phyloP scores from a whole-genome alignment of 1,140 invertebrate genomes.

The Dinoponera quadriceps region DNA sequence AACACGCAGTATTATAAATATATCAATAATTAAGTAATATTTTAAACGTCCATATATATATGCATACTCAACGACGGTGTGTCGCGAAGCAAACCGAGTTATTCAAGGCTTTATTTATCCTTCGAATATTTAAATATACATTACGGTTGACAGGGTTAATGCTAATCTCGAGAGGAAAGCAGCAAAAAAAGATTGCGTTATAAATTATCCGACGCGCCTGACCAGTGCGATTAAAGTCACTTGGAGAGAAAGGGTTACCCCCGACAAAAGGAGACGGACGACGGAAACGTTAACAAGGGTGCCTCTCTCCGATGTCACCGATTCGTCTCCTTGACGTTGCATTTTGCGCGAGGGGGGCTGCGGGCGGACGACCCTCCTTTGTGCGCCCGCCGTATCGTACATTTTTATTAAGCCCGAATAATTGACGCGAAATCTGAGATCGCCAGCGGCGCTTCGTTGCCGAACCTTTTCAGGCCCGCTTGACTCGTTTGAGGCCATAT shows the following conservation, averaged over 20 bases:
- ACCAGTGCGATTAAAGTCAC: slow-evolving; percentile 43
- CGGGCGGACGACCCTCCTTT: slow-evolving; percentile 58
- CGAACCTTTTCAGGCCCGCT: slow-evolving; percentile 61
- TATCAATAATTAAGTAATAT: too few relatives aligned
- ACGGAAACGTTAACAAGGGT: slow-evolving; percentile 74
- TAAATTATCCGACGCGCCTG: slow-evolving; percentile 44
- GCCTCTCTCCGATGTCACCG: slow-evolving; percentile 53
- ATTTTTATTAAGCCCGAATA: slow-evolving; percentile 73
- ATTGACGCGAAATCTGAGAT: slow-evolving; percentile 72
- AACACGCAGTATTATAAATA: too few relatives aligned
- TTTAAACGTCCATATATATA: too few relatives aligned
- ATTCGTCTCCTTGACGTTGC: slow-evolving; percentile 71
- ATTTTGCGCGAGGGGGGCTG: slow-evolving; percentile 37
- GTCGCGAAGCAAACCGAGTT: neutral
- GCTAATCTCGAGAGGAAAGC: slow-evolving; percentile 19
- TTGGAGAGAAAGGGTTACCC: slow-evolving; percentile 59
- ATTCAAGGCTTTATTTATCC: neutral
- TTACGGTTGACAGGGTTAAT: slow-evolving; percentile 31
- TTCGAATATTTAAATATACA: slow-evolving; percentile 29
- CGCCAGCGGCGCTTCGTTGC: slow-evolving; percentile 65
- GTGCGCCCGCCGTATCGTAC: slow-evolving; percentile 62
- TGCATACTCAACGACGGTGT: too few relatives aligned
- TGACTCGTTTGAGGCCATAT: slow-evolving; percentile 70
- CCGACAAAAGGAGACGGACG: slow-evolving; percentile 69
- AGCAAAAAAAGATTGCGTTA: slow-evolving; percentile 37